Conservation (phyloP, 37 sponge, comb jelly and placozoan genomes). For the Theonella swinhoei region DNA sequence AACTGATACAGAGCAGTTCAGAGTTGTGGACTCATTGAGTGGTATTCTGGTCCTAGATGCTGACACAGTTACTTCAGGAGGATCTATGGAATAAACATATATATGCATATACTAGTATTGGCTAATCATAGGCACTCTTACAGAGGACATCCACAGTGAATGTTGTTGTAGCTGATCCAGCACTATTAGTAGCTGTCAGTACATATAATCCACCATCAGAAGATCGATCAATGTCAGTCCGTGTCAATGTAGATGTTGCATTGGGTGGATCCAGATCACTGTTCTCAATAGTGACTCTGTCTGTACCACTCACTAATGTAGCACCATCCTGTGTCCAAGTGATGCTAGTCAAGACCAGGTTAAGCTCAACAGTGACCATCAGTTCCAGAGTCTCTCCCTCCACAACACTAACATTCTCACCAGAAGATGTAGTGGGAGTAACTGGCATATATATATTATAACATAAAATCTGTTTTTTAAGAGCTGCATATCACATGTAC, state of each 20-base stretch:
- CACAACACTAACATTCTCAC: neutral
- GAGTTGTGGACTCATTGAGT: neutral
- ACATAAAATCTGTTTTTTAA: too few species aligned
- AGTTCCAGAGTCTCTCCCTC: slow-evolving; percentile 9
- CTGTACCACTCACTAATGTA: neutral
- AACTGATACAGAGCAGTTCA: slow-evolving; percentile 11
- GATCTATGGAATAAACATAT: neutral
- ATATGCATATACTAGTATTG: too few species aligned
- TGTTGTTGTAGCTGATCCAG: neutral
- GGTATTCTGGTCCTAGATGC: slow-evolving; percentile 4
- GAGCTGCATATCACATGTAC: slow-evolving; percentile 17
- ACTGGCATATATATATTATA: too few species aligned
- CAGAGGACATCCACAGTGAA: slow-evolving; percentile 22
- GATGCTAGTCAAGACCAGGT: slow-evolving; percentile 23
- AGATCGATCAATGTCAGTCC: neutral
- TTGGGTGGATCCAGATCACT: neutral
- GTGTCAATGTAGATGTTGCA: slow-evolving; percentile 12
- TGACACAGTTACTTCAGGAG: slow-evolving; percentile 19
- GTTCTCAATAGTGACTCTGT: slow-evolving; percentile 2
- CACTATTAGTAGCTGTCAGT: slow-evolving; percentile 18
- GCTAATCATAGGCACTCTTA: too few species aligned
- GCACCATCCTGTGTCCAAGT: slow-evolving; percentile 18
- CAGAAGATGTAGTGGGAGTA: neutral
- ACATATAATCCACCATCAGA: slow-evolving; percentile 31
- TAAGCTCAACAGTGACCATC: slow-evolving; percentile 11